Evolutionary conservation across 2,113 vertebrate species (phyloP).

Genomic region (Oplegnathus fasciatus): DNA sequence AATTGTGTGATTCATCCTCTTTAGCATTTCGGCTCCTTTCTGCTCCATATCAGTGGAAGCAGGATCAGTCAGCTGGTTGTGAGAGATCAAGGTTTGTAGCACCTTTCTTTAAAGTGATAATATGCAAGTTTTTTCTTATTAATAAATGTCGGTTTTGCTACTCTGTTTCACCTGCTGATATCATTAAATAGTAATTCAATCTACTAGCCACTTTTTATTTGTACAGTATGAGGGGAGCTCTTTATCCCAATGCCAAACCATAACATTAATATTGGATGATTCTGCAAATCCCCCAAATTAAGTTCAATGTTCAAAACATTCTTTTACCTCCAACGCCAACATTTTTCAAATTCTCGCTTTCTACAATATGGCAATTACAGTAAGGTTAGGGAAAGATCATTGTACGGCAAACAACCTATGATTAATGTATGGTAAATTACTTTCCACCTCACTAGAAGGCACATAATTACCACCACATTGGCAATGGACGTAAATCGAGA

Average conservation of each 20-base stretch:
- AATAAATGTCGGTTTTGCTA: slow-evolving; percentile 29
- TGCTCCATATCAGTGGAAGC: slow-evolving; percentile 26
- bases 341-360: not conserved
- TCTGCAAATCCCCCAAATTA: not conserved
- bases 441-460: not conserved
- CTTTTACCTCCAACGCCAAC: not conserved
- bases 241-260: not conserved
- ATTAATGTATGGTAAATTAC: not conserved
- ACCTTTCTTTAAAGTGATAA: slow-evolving; percentile 52
- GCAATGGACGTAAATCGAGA: not conserved
- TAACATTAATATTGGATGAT: not conserved
- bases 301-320: not conserved
- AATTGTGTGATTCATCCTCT: slow-evolving; percentile 68
- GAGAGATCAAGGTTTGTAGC: slow-evolving; percentile 63
- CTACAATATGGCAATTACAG: not conserved
- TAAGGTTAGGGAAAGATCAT: not conserved
- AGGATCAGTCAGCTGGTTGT: slow-evolving; percentile 42
- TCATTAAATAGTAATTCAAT: slow-evolving; percentile 19
- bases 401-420: not conserved
- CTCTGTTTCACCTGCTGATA: slow-evolving; percentile 2
- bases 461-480: not conserved
- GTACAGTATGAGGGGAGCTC: not conserved
- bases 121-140: slow-evolving; percentile 24
- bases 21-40: slow-evolving; percentile 45
- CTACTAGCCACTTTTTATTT: not conserved